Conservation (phyloP, 2,888 invertebrate species). For the Rhamnusium bicolor region DNA sequence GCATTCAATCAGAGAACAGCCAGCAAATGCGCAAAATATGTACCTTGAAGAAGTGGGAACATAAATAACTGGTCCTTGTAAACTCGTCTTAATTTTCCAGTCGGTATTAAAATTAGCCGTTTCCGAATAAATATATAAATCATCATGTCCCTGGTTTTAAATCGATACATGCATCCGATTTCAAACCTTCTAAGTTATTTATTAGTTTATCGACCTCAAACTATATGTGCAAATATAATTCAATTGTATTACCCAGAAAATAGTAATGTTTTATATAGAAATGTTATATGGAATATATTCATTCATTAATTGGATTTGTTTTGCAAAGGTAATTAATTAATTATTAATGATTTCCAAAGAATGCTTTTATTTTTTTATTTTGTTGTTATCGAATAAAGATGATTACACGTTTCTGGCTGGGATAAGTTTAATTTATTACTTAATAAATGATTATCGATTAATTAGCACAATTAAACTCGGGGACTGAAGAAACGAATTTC, state of each 20-base stretch:
- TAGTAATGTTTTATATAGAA: neutral
- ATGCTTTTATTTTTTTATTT: neutral
- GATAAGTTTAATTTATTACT: neutral
- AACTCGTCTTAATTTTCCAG: neutral
- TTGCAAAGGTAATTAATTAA: neutral
- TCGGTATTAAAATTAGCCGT: conserved; percentile 4
- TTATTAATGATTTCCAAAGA: neutral
- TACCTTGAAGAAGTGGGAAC: neutral
- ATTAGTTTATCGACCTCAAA: neutral
- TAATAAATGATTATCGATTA: neutral
- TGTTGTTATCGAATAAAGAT: neutral
- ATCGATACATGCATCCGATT: neutral
- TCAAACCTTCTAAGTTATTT: neutral
- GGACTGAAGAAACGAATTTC: no score
- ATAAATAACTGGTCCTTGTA: neutral
- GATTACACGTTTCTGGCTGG: neutral
- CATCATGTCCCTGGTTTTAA: neutral
- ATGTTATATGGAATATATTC: neutral
- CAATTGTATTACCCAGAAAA: neutral
- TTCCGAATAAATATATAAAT: conserved; percentile 13
- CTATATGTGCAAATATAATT: neutral
- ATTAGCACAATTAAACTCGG: no score
- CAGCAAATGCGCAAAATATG: no score
- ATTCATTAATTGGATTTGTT: neutral
- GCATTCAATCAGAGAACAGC: no score